A percentile compares a stretch with the other conserved stretches of the same genome.
Evolutionary conservation across 2,888 invertebrate species (phyloP).

Genomic region (Orthonevra nobilis): DNA sequence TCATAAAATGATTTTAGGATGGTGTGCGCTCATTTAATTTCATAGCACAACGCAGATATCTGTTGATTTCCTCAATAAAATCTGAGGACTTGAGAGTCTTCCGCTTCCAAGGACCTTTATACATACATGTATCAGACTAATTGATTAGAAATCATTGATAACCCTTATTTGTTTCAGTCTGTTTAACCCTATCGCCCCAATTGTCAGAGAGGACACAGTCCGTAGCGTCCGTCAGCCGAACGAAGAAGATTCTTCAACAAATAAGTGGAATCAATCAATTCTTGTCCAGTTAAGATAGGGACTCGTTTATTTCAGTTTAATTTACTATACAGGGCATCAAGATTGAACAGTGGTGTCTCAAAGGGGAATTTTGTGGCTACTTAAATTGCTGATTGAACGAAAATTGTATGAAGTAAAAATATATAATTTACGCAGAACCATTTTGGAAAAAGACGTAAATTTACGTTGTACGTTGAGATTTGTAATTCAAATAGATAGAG

Average conservation of each 20-base stretch:
- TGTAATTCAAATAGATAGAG: no score
- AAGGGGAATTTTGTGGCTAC: neutral
- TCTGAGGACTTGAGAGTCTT: neutral
- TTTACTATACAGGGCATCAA: neutral
- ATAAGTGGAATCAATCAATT: slow-evolving; percentile 33
- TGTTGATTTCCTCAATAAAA: slow-evolving; percentile 5
- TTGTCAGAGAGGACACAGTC: neutral
- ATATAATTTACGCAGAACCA: no score
- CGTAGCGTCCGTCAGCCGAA: neutral
- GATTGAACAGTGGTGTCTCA: neutral
- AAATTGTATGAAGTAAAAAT: no score
- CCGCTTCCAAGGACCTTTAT: neutral
- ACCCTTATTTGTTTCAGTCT: slow-evolving; percentile 22
- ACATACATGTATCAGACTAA: neutral
- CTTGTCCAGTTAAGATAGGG: neutral
- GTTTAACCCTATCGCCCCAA: slow-evolving; percentile 18
- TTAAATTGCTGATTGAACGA: no score
- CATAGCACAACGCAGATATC: neutral
- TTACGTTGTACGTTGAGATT: no score
- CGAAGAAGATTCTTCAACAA: neutral
- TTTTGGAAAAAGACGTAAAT: no score
- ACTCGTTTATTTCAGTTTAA: slow-evolving; percentile 1
- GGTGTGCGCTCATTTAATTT: slow-evolving; percentile 1
- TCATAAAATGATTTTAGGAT: slow-evolving; percentile 12
- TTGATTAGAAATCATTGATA: slow-evolving; percentile 34